Conservation (phyloP, 2,113 vertebrate species). For the Apeltes quadracus region DNA sequence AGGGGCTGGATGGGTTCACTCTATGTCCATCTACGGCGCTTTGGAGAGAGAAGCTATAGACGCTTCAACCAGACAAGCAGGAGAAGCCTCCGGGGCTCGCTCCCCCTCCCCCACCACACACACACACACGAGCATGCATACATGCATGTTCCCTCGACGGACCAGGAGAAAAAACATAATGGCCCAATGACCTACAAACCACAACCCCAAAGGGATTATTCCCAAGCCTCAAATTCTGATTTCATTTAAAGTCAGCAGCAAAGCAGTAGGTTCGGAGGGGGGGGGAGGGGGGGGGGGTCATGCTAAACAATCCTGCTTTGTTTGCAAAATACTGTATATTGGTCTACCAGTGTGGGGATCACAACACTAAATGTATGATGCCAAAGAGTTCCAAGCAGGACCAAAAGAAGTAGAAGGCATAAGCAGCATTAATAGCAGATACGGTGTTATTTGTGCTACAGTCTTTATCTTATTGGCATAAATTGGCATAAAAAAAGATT, state of each 20-base stretch:
- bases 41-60: slow-evolving; percentile 9
- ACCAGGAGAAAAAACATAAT: slow-evolving; percentile 57
- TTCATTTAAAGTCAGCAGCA: slow-evolving; percentile 63
- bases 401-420: neutral
- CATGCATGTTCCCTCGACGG: slow-evolving; percentile 48
- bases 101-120: slow-evolving; percentile 40
- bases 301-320: slow-evolving; percentile 24
- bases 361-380: neutral
- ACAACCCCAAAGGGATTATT: slow-evolving; percentile 63
- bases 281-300: neutral
- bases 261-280: neutral
- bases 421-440: neutral
- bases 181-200: slow-evolving; percentile 80
- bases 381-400: neutral
- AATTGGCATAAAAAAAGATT: slow-evolving; percentile 5
- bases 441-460: neutral
- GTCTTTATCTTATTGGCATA: neutral
- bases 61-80: slow-evolving; percentile 42
- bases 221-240: slow-evolving; percentile 68
- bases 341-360: neutral
- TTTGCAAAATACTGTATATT: neutral
- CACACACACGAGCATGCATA: slow-evolving; percentile 19
- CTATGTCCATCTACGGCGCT: slow-evolving; percentile 44
- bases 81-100: slow-evolving; percentile 9
- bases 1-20: slow-evolving; percentile 31